These are phyloP conservation scores for Sesamia inferens DNA, from an alignment of 2,888 invertebrate genomes.

Conservation along the genomic window DNA sequence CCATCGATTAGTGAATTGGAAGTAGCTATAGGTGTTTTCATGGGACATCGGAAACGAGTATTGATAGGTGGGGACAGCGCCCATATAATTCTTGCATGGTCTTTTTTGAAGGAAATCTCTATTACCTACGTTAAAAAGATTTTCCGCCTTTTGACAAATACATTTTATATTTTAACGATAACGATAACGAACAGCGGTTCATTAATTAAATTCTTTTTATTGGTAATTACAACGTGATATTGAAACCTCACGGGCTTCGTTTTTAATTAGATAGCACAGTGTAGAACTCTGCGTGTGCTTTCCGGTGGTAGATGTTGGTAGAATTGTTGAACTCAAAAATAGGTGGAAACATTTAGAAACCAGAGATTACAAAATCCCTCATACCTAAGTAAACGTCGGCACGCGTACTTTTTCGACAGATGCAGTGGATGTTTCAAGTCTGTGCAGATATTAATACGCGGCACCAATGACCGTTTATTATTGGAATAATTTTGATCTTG, in stretches of 20 bases:
- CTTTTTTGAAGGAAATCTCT: too few species aligned
- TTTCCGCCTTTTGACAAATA: neutral
- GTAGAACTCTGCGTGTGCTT: neutral
- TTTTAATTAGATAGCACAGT: neutral
- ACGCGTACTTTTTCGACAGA: neutral
- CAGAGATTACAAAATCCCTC: neutral
- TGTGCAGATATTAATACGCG: neutral
- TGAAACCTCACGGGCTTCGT: neutral
- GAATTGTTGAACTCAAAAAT: neutral
- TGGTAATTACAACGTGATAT: slow-evolving; percentile 22
- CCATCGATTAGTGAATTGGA: too few species aligned
- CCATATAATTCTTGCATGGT: too few species aligned
- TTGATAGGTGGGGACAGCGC: too few species aligned
- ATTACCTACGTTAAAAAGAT: neutral
- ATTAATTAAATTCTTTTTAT: slow-evolving; percentile 26
- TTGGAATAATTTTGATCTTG: neutral
- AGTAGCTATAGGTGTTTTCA: too few species aligned
- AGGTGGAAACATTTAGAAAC: neutral
- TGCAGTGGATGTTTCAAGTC: neutral
- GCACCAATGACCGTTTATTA: neutral
- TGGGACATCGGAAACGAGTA: too few species aligned
- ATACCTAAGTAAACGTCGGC: slow-evolving; percentile 1
- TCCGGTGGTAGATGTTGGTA: neutral
- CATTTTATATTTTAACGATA: neutral
- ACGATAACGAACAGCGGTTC: neutral